Conservation (phyloP, 1,140 invertebrate species). For the Diabrotica virgifera region DNA sequence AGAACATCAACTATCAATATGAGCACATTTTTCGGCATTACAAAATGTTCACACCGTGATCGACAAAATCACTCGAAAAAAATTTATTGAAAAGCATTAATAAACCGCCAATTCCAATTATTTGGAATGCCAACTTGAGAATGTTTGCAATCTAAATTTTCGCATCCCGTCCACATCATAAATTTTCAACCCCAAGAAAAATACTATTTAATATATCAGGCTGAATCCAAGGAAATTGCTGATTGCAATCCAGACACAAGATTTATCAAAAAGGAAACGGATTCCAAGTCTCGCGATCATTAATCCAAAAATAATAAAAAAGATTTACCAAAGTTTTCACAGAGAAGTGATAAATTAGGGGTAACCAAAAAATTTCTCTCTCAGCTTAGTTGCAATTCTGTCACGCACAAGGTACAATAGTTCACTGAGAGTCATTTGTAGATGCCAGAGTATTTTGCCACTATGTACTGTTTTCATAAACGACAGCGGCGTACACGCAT, state of each 20-base stretch:
- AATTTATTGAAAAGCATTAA: too few relatives aligned
- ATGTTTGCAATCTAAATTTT: background rate
- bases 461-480: too few relatives aligned
- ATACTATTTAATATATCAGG: background rate
- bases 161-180: background rate
- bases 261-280: background rate
- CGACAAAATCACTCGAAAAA: too few relatives aligned
- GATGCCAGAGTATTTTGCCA: too few relatives aligned
- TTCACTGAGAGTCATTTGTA: too few relatives aligned
- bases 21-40: too few relatives aligned
- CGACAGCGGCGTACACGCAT: too few relatives aligned
- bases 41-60: too few relatives aligned
- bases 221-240: background rate
- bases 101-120: background rate
- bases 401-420: too few relatives aligned
- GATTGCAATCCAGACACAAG: constrained; percentile 1
- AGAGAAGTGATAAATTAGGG: background rate
- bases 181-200: background rate
- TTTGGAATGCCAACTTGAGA: background rate
- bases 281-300: background rate
- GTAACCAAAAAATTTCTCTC: too few relatives aligned
- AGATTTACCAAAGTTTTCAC: background rate
- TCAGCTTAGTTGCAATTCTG: too few relatives aligned
- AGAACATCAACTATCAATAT: too few relatives aligned
- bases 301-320: background rate